Percentiles rank a stretch among this genome's conserved stretches.
Conservation (phyloP, 2,113 vertebrate species). For the Grammomys dolichurus region DNA sequence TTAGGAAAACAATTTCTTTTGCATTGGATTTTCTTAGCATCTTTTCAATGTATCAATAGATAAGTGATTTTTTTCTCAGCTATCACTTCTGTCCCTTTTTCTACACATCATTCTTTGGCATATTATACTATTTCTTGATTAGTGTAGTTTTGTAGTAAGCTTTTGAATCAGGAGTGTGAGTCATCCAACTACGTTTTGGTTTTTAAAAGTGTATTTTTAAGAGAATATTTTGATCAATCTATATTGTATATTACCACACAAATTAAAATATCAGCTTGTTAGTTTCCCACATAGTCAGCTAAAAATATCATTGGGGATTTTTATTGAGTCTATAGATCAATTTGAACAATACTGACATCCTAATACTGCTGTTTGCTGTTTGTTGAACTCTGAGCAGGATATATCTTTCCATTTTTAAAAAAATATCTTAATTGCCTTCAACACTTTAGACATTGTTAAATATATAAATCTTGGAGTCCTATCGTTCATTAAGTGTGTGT, state of each 20-base stretch:
- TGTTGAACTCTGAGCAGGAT: background rate
- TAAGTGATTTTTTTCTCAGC: background rate
- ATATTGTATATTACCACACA: background rate
- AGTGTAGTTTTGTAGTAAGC: background rate
- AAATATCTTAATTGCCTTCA: background rate
- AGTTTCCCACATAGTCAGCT: background rate
- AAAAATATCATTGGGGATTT: background rate
- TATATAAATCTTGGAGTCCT: background rate
- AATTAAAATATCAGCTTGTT: background rate
- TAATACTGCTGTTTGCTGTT: background rate
- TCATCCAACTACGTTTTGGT: background rate
- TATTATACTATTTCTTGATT: background rate
- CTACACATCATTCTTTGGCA: background rate
- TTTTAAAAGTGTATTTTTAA: too few relatives aligned
- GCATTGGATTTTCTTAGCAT: background rate
- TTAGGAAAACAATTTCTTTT: background rate
- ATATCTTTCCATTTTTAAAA: background rate
- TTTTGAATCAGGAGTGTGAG: background rate
- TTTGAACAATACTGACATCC: background rate
- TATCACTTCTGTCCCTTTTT: background rate
- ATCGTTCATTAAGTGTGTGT: background rate
- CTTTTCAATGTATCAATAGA: background rate
- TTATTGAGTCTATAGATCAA: background rate
- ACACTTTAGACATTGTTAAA: background rate
- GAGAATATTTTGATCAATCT: background rate